Evolutionary conservation across 2,797 vertebrate species (phyloP), one percentile per base, ranked within the genome.

Genomic region (Anniella stebbinsi): DNA sequence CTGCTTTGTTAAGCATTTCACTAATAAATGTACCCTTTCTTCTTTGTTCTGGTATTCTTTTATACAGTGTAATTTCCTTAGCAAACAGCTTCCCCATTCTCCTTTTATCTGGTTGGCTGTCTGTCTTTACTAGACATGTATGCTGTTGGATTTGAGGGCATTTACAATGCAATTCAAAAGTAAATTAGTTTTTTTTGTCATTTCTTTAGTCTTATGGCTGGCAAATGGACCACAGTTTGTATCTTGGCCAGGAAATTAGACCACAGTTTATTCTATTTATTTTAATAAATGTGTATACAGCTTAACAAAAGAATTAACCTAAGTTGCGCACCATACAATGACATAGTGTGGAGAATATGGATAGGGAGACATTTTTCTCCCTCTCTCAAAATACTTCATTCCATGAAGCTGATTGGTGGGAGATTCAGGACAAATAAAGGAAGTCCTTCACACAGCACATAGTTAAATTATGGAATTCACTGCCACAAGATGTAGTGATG

Each of bases 1-100:
- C 72, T 89, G 48, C 36, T 33, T 73, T 90, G 69, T 48, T 0
- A 36, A 45, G 48, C 69, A 33, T 4, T 88, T 92, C 18, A 28
- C 18, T 86, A 76, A 93, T 92, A 54, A 80, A 78, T 21, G 1
- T 4, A 4, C 23, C 25, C 11, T 91, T 87, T 90, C 78, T 57
- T n/a, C 84, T 73, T 45, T 60, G 23, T 82, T 33, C 23, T 73
- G 51, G 63, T 23, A 82, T 60, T 69, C 7, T 72, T 25, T 72
- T 23, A 13, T 72, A 7, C 6, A 12, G 6, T 17, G 13, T 2
- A 13, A 6, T 63, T 63, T 63, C 12, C 60, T 63, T 63, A 0
- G 18, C 60, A 63, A 63, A 63, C 48, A n/a, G 4, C 30, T 18
- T 60, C 23, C 18, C 18, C 45, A 36, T 10, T 51, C 28, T 85